Percentiles rank a stretch among this genome's conserved stretches.
These are phyloP conservation scores for Squalus acanthias DNA, from an alignment of 2,797 vertebrate species.

Conservation along the genomic window DNA sequence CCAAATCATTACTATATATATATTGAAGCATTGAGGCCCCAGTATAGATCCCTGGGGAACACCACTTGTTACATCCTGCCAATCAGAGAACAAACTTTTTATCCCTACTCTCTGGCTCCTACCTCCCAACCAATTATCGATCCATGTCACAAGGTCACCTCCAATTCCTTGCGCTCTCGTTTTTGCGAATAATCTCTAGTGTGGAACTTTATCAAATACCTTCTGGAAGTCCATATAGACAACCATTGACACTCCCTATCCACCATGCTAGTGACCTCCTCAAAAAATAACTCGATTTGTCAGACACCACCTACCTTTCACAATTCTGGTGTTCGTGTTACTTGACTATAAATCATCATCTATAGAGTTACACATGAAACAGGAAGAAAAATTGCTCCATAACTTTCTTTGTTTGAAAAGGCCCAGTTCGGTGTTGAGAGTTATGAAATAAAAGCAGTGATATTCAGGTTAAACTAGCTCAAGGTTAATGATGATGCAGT, in stretches of 20 bases:
- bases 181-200: neutral
- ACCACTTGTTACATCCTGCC: neutral
- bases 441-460: neutral
- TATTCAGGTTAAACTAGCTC: neutral
- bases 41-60: neutral
- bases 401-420: neutral
- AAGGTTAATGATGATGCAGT: conserved; percentile 26
- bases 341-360: neutral
- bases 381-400: neutral
- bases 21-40: neutral
- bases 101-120: neutral
- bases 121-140: neutral
- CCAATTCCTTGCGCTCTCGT: neutral
- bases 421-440: neutral
- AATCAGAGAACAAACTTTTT: neutral
- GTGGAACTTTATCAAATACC: neutral
- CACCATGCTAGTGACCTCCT: neutral
- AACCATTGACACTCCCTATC: neutral
- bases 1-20: neutral
- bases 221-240: neutral
- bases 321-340: neutral
- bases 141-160: no score
- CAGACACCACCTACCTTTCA: neutral
- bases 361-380: neutral
- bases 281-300: neutral